phyloP scores from a whole-genome alignment of 1,140 invertebrate genomes.

The Phenacoccus solenopsis region DNA sequence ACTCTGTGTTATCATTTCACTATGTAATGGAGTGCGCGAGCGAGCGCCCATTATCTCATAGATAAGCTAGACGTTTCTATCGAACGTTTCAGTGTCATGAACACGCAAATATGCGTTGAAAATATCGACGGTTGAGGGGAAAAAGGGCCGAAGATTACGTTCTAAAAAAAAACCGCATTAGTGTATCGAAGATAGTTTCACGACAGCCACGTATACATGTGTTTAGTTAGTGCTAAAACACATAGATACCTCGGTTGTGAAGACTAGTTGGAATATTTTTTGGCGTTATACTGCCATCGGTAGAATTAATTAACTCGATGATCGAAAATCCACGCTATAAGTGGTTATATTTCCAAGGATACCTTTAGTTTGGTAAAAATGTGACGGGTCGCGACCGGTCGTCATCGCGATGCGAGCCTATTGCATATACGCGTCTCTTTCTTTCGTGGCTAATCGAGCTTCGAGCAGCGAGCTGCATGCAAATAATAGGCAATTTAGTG shows the following conservation, averaged over 20 bases:
- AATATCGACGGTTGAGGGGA: too few species aligned
- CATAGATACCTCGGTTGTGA: too few species aligned
- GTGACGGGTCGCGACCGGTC: background rate
- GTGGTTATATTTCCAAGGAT: background rate
- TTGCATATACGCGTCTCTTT: background rate
- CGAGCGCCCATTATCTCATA: background rate
- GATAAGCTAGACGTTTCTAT: background rate
- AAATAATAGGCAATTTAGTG: constrained; percentile 8
- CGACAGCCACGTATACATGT: too few species aligned
- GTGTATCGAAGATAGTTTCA: too few species aligned
- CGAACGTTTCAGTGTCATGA: background rate
- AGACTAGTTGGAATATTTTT: too few species aligned
- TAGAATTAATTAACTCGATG: background rate
- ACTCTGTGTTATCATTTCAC: too few species aligned
- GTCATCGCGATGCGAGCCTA: background rate
- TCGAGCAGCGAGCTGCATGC: background rate
- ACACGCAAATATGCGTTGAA: background rate
- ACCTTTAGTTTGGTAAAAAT: background rate
- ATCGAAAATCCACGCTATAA: background rate
- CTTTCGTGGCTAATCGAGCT: background rate
- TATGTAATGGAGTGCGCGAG: too few species aligned
- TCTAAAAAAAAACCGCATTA: background rate
- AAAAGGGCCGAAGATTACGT: background rate
- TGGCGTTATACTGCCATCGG: background rate
- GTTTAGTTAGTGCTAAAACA: too few species aligned